Percentiles rank a stretch among this genome's conserved stretches.
phyloP scores from a whole-genome alignment of 2,113 vertebrate genomes.

The Myotis lucifugus region DNA sequence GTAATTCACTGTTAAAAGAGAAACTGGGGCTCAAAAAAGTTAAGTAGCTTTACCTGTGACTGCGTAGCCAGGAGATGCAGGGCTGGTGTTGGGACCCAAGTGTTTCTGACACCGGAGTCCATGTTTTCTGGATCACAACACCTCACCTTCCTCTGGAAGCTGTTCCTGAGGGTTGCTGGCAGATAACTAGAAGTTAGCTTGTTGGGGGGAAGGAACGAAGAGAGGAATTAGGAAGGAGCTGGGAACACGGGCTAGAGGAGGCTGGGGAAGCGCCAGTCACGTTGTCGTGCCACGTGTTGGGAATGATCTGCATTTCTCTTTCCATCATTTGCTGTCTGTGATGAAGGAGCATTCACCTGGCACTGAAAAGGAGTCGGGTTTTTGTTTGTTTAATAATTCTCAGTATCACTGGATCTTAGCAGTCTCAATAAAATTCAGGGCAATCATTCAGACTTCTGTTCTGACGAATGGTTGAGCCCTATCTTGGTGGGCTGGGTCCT shows the following conservation, averaged over 20 bases:
- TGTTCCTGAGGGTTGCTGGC: neutral
- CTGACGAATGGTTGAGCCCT: neutral
- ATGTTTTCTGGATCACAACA: neutral
- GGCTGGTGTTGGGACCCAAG: neutral
- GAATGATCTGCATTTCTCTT: neutral
- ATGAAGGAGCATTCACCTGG: neutral
- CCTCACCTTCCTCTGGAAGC: neutral
- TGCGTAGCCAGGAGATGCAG: neutral
- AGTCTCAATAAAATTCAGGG: neutral
- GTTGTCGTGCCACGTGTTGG: neutral
- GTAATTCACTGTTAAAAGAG: neutral
- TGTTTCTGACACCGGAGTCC: neutral
- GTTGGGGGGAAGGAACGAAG: neutral
- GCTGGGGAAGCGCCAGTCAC: neutral
- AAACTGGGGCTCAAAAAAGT: neutral
- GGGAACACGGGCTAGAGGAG: neutral
- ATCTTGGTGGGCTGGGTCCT: neutral
- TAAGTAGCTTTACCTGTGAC: neutral
- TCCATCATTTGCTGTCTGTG: neutral
- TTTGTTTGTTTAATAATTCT: neutral
- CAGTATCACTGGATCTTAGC: neutral
- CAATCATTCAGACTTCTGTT: neutral
- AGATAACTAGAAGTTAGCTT: neutral
- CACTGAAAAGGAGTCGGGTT: neutral
- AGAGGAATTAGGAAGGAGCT: neutral